Base-by-base conservation (phyloP, 1,140 invertebrate species). In the Bombus huntii region DNA sequence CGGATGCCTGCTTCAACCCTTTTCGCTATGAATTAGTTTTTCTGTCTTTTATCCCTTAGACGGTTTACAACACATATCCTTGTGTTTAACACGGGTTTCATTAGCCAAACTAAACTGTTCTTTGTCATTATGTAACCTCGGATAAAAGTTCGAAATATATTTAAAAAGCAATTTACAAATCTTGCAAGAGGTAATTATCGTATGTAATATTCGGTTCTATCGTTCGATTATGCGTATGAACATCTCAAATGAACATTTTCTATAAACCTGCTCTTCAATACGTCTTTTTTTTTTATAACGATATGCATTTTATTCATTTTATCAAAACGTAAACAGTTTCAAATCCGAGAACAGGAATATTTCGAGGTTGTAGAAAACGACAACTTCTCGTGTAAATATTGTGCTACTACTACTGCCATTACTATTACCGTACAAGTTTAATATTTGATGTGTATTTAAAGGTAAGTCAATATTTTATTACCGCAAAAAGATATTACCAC, bases 401-500 rank as follows among this genome's bases (percentile, higher is more conserved):
- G 44, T 57, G 9, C 34, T 13, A n/a, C 47, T 59, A 42, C 44
- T 57, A 37, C 34, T 28, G 25, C 47, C 10, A 57, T 76, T 37
- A 39, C 74, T 57, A 76, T 76, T 76, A 37, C 42, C 4, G 39
- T 15, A 15, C 39, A 13, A 31, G 62, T 44, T 79, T 62, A 79
- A 79, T 79, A 79, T 66, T 79, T 79, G 57, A 68, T 68, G 31
- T 79, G 62, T 79, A 47, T 57, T 42, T 47, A 79, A 31, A 66
- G 77, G 31, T 79, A 28, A 4, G 62, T 68, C 59, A 81, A 81
- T 81, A 70, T 71, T 71, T 81, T 39, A 53, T 47, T 57, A n/a
- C 31, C 44, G 18, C 37, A n/a, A 57, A 57, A 81, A 37, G 66
- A 81, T 25, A 53, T 53, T 53, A 81, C 65, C 22, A 81, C 34